Base-by-base conservation (phyloP, 2,113 vertebrate genomes). In the Copsychus sechellarum region DNA sequence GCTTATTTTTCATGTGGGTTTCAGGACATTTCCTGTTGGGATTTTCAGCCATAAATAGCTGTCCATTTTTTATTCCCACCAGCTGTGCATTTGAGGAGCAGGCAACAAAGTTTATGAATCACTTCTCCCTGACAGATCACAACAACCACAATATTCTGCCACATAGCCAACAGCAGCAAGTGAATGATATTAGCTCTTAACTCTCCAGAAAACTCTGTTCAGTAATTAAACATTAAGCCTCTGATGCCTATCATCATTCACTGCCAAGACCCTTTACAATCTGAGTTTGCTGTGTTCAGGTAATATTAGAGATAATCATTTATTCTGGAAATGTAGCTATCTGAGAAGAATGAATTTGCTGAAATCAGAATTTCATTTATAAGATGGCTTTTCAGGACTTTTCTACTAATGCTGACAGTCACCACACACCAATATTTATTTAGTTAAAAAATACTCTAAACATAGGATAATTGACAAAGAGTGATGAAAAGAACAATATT, bases 221-320 rank as follows among this genome's bases (percentile, higher is more conserved):
- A 81, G 94, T 96, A 96, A 95, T 94, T 96, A 96, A 96, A 90
- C 85, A 62, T 81, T 95, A 85, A 90, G 70, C 28, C 60, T 83
- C 79, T 88, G 93, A 88, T 79, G 71, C 78, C 67, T 71, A 29
- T 83, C 90, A 94, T 94, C 76, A 45, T 73, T 96, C 92, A 90
- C 76, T 86, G 79, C 54, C 74, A 86, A 93, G 56, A 36, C 40
- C 82, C 64, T 92, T 94, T 74, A 62, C 60, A 83, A 18, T 58
- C 36, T 38, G 58, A 40, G 76, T 88, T 95, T 93, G 60, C 72
- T 88, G 0, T 78, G 31, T 92, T 83, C 95, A 93, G 90, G 94
- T 96, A 81, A 83, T 74, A 88, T 94, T 95, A 91, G 74, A 90
- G 85, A 78, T 91, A 51, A 78, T 93, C 78, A 73, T 93, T 96